Conservation (phyloP, 92 coral and sea anemone genomes). For the Anthopleura xanthogrammica region DNA sequence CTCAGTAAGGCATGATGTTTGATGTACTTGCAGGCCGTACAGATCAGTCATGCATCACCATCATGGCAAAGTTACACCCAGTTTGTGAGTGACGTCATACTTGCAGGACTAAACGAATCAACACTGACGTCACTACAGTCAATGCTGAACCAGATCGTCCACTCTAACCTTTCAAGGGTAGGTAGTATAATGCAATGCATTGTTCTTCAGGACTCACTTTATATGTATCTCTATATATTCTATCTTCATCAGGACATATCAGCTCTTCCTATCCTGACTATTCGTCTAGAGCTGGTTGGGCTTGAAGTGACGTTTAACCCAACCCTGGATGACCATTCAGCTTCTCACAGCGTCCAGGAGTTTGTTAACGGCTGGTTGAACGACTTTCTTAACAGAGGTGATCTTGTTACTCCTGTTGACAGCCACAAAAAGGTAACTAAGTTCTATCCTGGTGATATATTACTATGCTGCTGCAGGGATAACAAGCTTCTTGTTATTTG, state of each 20-base stretch:
- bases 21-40: constrained; percentile 73
- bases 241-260: constrained; percentile 56
- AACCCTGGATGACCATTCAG: constrained; percentile 80
- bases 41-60: constrained; percentile 98
- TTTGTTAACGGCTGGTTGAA: constrained; percentile 73
- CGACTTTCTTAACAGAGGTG: constrained; percentile 87
- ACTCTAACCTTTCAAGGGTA: constrained; percentile 76
- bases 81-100: constrained; percentile 77
- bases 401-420: constrained; percentile 77
- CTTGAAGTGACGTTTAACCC: constrained; percentile 95
- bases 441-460: neutral
- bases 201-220: neutral
- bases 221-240: neutral
- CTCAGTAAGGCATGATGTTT: neutral
- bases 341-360: constrained; percentile 89
- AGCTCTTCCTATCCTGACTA: constrained; percentile 67
- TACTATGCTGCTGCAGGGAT: neutral
- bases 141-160: constrained; percentile 87
- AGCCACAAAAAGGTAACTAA: constrained; percentile 69
- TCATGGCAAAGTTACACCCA: constrained; percentile 97
- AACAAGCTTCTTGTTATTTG: neutral
- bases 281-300: constrained; percentile 92
- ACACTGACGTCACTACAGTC: constrained; percentile 78
- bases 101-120: constrained; percentile 78
- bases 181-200: neutral